Percentiles rank a stretch among this genome's conserved stretches.
Conservation (phyloP, 2,113 vertebrate genomes). For the Atractosteus spatula region DNA sequence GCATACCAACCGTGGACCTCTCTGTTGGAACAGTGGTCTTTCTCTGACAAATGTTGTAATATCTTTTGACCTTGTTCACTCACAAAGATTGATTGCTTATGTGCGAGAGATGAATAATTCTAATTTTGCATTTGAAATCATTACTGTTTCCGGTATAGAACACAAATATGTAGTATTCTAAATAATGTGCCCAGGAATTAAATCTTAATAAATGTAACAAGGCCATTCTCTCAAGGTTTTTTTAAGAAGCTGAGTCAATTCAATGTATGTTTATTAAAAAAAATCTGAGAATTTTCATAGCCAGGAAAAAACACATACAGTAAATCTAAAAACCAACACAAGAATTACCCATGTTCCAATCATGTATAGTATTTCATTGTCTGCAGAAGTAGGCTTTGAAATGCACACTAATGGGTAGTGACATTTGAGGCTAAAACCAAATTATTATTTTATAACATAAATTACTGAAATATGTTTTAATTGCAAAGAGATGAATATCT, state of each 20-base stretch:
- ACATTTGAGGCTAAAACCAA: no score
- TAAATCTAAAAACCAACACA: not conserved
- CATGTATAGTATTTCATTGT: not conserved
- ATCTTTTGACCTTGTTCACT: slow-evolving; percentile 44
- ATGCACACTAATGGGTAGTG: not conserved
- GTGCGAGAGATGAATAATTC: slow-evolving; percentile 33
- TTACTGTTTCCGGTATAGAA: slow-evolving; percentile 20
- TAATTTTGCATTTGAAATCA: slow-evolving; percentile 36
- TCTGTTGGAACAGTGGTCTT: slow-evolving; percentile 34
- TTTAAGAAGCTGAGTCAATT: no score
- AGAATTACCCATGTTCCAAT: not conserved
- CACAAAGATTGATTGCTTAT: slow-evolving; percentile 40
- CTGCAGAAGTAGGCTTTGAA: not conserved
- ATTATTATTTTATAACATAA: not conserved
- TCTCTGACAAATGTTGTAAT: slow-evolving; percentile 40
- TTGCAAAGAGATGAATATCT: slow-evolving; percentile 11
- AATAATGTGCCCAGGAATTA: no score
- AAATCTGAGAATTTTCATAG: no score
- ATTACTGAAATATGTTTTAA: not conserved
- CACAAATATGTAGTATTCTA: no score
- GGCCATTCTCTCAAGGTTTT: no score
- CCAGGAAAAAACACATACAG: not conserved
- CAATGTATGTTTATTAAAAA: no score
- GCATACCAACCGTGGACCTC: slow-evolving; percentile 16
- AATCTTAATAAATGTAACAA: no score